Conservation (phyloP, 2,113 vertebrate species). For the Clarias macrocephalus region DNA sequence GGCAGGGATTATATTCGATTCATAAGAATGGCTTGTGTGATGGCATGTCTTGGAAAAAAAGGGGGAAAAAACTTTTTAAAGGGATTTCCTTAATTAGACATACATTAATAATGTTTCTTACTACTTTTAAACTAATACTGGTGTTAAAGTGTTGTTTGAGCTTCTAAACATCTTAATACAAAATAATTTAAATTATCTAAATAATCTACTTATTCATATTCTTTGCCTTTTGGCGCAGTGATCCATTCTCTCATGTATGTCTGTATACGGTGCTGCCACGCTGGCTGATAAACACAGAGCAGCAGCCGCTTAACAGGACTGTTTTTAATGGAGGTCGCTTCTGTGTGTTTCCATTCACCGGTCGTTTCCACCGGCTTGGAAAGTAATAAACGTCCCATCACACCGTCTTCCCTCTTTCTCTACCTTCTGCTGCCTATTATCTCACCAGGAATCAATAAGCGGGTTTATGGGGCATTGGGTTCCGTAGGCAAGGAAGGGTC, state of each 20-base stretch:
- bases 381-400: slow-evolving; percentile 48
- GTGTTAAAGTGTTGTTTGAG: background rate
- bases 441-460: slow-evolving; percentile 50
- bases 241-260: slow-evolving; percentile 1
- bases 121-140: background rate
- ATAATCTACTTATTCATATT: background rate
- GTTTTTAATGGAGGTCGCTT: slow-evolving; percentile 50
- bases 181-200: background rate
- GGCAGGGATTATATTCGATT: slow-evolving; percentile 34
- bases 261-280: slow-evolving; percentile 37
- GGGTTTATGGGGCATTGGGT: slow-evolving; percentile 47
- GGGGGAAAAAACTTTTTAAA: slow-evolving; percentile 10
- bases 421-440: slow-evolving; percentile 59
- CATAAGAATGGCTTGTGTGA: slow-evolving; percentile 4
- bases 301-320: slow-evolving; percentile 27
- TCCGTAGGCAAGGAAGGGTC: slow-evolving; percentile 47
- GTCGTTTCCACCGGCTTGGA: slow-evolving; percentile 43
- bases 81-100: background rate
- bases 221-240: background rate
- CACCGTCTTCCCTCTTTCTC: slow-evolving; percentile 46
- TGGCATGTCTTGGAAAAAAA: background rate
- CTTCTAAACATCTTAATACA: background rate
- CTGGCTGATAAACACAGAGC: slow-evolving; percentile 30
- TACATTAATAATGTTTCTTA: background rate
- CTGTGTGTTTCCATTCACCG: slow-evolving; percentile 45